phyloP scores from a whole-genome alignment of 2,888 invertebrate species.

The Drosophila pegasa region DNA sequence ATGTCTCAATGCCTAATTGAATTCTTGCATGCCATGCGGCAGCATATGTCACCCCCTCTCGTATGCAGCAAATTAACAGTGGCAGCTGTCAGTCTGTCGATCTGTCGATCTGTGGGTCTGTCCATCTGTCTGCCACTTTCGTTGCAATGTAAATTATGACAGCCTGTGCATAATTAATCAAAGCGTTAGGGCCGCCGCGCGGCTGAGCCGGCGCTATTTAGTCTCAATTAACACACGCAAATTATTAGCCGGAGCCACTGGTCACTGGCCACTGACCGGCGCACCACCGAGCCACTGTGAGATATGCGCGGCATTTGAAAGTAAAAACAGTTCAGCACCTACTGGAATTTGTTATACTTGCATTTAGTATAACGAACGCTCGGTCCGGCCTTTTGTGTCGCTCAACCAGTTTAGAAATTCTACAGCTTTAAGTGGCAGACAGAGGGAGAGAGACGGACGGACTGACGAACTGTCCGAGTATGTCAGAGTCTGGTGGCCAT shows the following conservation, averaged over 20 bases:
- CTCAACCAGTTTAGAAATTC: slow-evolving; percentile 77
- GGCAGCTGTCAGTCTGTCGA: slow-evolving; percentile 39
- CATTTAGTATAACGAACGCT: slow-evolving; percentile 27
- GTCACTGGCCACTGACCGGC: slow-evolving; percentile 20
- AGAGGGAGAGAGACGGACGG: slow-evolving; percentile 32
- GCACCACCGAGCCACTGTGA: slow-evolving; percentile 24
- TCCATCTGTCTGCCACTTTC: slow-evolving; percentile 15
- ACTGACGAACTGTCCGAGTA: slow-evolving; percentile 25
- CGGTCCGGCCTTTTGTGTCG: slow-evolving; percentile 57
- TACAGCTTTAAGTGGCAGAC: slow-evolving; percentile 54
- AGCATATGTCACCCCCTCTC: slow-evolving; percentile 14
- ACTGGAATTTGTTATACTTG: slow-evolving; percentile 58
- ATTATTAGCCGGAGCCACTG: slow-evolving; percentile 56
- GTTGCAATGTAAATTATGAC: slow-evolving; percentile 76
- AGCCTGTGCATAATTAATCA: slow-evolving; percentile 79
- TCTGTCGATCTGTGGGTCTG: slow-evolving; percentile 16
- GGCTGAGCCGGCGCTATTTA: slow-evolving; percentile 50
- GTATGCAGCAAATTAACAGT: slow-evolving; percentile 60
- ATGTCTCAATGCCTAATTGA: slow-evolving; percentile 46
- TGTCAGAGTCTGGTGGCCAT: slow-evolving; percentile 43
- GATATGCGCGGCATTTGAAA: slow-evolving; percentile 69
- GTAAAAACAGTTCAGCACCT: slow-evolving; percentile 73
- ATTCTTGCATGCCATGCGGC: slow-evolving; percentile 65
- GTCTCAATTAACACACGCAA: slow-evolving; percentile 77
- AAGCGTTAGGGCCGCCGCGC: slow-evolving; percentile 70